Conservation (phyloP, 2,797 vertebrate species). For the Urocyon cinereoargenteus region DNA sequence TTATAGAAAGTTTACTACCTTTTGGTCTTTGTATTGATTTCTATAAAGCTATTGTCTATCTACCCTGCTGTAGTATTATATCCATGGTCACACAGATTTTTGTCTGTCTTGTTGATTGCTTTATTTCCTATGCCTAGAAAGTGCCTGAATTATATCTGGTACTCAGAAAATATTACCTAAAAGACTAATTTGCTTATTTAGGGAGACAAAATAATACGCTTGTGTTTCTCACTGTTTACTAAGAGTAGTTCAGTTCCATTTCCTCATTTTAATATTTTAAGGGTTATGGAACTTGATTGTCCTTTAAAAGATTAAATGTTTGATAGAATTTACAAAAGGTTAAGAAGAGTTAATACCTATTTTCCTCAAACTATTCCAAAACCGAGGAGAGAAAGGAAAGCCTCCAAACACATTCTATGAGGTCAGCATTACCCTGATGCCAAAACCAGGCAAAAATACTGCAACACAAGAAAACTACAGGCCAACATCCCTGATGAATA, state of each 20-base stretch:
- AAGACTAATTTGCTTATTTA: background rate
- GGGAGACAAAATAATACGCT: background rate
- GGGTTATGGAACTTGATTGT: background rate
- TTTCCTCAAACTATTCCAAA: background rate
- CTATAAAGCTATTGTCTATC: background rate
- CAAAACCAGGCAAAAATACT: background rate
- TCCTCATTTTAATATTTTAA: slow-evolving; percentile 18
- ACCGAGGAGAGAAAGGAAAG: background rate
- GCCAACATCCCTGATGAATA: background rate
- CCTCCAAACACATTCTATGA: background rate
- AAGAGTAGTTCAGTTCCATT: background rate
- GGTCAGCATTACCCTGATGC: background rate
- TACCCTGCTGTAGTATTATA: background rate
- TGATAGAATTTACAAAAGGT: background rate
- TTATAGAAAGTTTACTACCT: background rate
- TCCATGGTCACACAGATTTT: background rate
- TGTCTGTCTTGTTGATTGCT: background rate
- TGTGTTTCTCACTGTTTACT: background rate
- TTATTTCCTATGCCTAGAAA: background rate
- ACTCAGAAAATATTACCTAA: background rate
- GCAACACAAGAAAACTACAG: background rate
- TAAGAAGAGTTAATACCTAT: background rate
- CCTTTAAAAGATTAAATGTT: background rate
- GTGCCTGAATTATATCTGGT: background rate
- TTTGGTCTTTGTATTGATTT: slow-evolving; percentile 17